These are phyloP conservation scores for Saccopteryx leptura DNA, from an alignment of 2,113 vertebrate species.

Conservation along the genomic window DNA sequence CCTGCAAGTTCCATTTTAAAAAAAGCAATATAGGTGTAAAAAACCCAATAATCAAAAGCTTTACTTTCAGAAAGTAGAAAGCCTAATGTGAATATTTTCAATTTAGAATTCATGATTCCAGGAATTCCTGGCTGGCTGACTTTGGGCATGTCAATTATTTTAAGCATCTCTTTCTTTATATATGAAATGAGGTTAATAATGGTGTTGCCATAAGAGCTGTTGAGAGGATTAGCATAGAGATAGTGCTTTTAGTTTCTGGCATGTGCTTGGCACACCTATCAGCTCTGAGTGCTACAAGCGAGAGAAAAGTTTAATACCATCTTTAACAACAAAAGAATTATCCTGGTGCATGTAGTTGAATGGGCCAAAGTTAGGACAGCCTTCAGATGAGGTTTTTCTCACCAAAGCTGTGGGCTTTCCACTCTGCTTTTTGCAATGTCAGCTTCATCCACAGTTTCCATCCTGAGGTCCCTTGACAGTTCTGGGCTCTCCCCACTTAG, in stretches of 20 bases:
- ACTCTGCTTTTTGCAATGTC: background rate
- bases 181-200: background rate
- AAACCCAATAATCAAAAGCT: background rate
- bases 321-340: background rate
- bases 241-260: no score
- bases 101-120: background rate
- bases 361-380: background rate
- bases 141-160: background rate
- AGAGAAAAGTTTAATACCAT: background rate
- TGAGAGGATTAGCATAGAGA: background rate
- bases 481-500: background rate
- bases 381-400: background rate
- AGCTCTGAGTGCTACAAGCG: background rate
- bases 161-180: background rate
- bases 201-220: background rate
- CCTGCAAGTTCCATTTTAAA: background rate
- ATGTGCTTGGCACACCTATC: background rate
- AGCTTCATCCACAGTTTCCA: background rate
- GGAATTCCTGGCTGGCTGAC: background rate
- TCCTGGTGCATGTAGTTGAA: background rate
- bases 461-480: background rate
- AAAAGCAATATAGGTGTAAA: background rate
- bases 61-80: slow-evolving; percentile 33
- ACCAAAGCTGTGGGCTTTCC: background rate
- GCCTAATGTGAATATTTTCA: background rate